These are phyloP conservation scores for Charaxes varanes DNA, from an alignment of 1,140 invertebrate species.

Conservation along the genomic window DNA sequence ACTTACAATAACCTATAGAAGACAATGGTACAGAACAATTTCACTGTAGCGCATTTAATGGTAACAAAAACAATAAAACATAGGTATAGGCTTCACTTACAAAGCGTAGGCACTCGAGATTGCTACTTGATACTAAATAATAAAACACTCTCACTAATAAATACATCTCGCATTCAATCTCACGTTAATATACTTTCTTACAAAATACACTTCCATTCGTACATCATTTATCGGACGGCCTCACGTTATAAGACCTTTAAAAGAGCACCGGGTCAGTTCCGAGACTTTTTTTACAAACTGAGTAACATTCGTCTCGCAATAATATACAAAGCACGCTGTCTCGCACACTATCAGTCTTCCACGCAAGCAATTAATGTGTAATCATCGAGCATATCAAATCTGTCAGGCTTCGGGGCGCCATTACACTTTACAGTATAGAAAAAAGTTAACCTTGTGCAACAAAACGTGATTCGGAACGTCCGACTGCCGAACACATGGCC, in stretches of 20 bases:
- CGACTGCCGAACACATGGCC: slow-evolving; percentile 69
- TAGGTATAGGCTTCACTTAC: slow-evolving; percentile 65
- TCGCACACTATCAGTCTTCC: slow-evolving; percentile 55
- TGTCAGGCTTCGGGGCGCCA: slow-evolving; percentile 42
- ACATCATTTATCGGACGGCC: slow-evolving; percentile 57
- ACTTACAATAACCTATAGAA: slow-evolving; percentile 66
- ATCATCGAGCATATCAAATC: slow-evolving; percentile 43
- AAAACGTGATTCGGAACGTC: slow-evolving; percentile 68
- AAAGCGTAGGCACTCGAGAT: slow-evolving; percentile 74
- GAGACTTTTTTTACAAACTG: slow-evolving; percentile 43
- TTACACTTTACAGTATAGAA: slow-evolving; percentile 42
- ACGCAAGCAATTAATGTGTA: slow-evolving; percentile 49
- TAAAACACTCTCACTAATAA: slow-evolving; percentile 71
- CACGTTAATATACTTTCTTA: slow-evolving; percentile 36
- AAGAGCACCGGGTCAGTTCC: slow-evolving; percentile 71
- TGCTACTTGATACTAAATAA: slow-evolving; percentile 64
- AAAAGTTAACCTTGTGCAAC: slow-evolving; percentile 71
- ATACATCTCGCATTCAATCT: slow-evolving; percentile 51
- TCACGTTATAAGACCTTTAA: slow-evolving; percentile 59
- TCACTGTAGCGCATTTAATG: slow-evolving; percentile 65
- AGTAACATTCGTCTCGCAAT: slow-evolving; percentile 43
- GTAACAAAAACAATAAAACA: slow-evolving; percentile 72
- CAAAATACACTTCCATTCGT: slow-evolving; percentile 39
- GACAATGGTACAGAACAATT: slow-evolving; percentile 67
- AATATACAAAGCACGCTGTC: slow-evolving; percentile 28